Evolutionary conservation across 2,888 invertebrate species (phyloP).

Genomic region (Agonopterix alstromeriana): DNA sequence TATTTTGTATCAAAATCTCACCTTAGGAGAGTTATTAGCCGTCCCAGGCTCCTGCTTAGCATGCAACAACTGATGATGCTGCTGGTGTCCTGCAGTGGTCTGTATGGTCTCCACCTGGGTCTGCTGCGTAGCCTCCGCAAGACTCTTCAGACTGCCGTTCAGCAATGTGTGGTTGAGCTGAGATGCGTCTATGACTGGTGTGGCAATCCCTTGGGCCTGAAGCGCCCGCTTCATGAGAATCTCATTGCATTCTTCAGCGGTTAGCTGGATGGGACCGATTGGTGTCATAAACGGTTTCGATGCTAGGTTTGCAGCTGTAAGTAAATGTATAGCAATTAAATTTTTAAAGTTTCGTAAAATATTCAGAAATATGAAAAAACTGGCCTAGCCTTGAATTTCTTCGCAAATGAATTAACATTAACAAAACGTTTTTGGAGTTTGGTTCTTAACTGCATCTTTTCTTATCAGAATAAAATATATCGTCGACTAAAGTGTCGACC

Average conservation of each 20-base stretch:
- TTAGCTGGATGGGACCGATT: constrained; percentile 83
- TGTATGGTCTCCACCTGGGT: constrained; percentile 51
- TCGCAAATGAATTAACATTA: too few species aligned
- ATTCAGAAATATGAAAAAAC: too few species aligned
- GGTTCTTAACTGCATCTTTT: too few species aligned
- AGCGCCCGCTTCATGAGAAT: constrained; percentile 85
- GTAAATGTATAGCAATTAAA: constrained; percentile 1
- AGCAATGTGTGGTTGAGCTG: constrained; percentile 63
- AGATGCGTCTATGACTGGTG: constrained; percentile 66
- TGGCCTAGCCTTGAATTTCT: too few species aligned
- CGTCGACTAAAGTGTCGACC: too few species aligned
- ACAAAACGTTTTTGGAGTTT: too few species aligned
- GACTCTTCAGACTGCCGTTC: constrained; percentile 59
- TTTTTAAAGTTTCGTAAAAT: too few species aligned
- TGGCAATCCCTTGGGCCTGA: constrained; percentile 78
- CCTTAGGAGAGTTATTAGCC: constrained; percentile 74
- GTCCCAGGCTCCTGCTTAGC: constrained; percentile 78
- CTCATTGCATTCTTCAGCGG: constrained; percentile 87
- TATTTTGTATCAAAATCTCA: constrained; percentile 19
- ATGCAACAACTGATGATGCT: constrained; percentile 69
- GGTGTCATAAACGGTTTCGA: constrained; percentile 83
- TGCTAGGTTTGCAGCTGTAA: constrained; percentile 59
- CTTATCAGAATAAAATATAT: too few species aligned
- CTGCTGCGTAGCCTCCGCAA: constrained; percentile 53
- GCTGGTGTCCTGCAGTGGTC: constrained; percentile 30